Evolutionary conservation across 2,113 vertebrate genomes (phyloP).

Genomic region (Nymphicus hollandicus): DNA sequence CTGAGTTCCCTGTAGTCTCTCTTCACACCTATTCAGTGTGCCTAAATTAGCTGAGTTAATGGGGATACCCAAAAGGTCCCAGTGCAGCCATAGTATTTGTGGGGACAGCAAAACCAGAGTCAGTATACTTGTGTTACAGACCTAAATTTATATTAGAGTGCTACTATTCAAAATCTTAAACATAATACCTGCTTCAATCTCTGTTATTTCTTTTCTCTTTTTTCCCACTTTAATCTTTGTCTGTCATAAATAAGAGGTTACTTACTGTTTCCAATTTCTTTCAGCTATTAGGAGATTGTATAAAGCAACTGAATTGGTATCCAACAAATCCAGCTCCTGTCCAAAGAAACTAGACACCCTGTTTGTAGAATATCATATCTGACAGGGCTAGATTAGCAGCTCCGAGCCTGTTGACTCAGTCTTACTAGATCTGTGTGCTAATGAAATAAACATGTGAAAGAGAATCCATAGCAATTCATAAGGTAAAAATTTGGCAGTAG

Average conservation of each 20-base stretch:
- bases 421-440: neutral
- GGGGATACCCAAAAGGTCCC: neutral
- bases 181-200: neutral
- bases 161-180: neutral
- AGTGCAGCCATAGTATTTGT: neutral
- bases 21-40: neutral
- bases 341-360: slow-evolving; percentile 55
- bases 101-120: neutral
- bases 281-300: slow-evolving; percentile 45
- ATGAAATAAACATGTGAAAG: slow-evolving; percentile 33
- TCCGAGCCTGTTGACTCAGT: slow-evolving; percentile 27
- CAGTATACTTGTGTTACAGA: neutral
- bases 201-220: neutral
- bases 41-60: neutral
- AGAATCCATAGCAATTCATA: neutral
- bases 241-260: slow-evolving; percentile 49
- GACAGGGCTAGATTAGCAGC: slow-evolving; percentile 39
- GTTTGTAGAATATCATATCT: slow-evolving; percentile 55
- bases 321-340: slow-evolving; percentile 22
- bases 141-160: neutral
- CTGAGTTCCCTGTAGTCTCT: neutral
- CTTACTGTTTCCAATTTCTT: slow-evolving; percentile 32
- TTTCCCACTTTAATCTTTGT: slow-evolving; percentile 13
- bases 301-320: slow-evolving; percentile 4
- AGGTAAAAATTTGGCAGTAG: neutral